Evolutionary conservation across 2,888 invertebrate species (phyloP), one percentile per base, ranked within the genome.

Genomic region (Agrochola circellaris): DNA sequence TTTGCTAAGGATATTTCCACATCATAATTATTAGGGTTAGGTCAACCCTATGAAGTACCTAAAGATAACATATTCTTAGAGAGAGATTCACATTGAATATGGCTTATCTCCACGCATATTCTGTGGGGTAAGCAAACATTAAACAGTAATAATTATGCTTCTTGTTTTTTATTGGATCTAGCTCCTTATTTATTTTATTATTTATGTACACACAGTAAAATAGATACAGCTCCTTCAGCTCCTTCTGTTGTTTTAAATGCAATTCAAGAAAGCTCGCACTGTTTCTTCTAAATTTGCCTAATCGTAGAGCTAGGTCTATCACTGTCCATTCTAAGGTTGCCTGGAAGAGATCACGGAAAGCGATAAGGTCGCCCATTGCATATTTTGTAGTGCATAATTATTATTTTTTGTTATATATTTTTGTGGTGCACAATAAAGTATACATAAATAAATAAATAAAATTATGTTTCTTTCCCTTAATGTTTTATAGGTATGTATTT

Each of bases 41-140:
- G 15, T 15, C 67, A 80, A 23, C 80, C 83, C 83, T 83, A 54
- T 34, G 2, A 0, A 3, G 1, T 5, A 30, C 30, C 30, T 30
- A 7, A 42, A 78, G 85, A 83, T 80, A 80, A 77, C 54, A 64
- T 45, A 23, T 84, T 82, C 78, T 76, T 64, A 73, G 82, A 77
- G 78, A 79, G 73, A 61, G 67, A 61, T 77, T 48, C 45, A 65
- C 72, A 65, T 66, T 79, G 34, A 74, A 69, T 72, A 71, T 42
- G 11, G 23, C 34, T 77, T 81, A 81, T 84, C 75, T 72, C 62
- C 23, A 72, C 62, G 26, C 51, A 15, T 51, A 58, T 71, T 72
- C 17, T 54, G 51, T 72, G 17, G 70, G 60, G 45, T 70, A 45
- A 61, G 54, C 45, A 67, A 73, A 65, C 56, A 70, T 56, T 17